Percentiles rank a stretch among this genome's conserved stretches.
Conservation (phyloP, 2,113 vertebrate genomes). For the Casuarius casuarius region DNA sequence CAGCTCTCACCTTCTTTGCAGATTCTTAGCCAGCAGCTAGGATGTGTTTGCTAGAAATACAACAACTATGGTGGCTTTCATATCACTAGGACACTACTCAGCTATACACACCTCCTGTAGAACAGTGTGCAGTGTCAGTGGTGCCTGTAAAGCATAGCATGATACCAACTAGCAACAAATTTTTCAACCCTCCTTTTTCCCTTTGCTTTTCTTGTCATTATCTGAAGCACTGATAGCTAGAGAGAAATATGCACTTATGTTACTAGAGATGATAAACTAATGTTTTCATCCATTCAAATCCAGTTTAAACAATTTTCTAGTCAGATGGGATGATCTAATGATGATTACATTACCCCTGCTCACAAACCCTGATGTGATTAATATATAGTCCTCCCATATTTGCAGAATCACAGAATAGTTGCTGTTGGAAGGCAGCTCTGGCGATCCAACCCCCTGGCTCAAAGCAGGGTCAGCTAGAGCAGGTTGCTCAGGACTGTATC, state of each 20-base stretch:
- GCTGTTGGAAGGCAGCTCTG: neutral
- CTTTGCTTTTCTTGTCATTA: neutral
- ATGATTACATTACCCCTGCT: neutral
- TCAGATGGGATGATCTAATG: neutral
- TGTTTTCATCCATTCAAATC: neutral
- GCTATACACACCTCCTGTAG: neutral
- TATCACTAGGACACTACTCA: neutral
- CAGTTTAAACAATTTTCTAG: neutral
- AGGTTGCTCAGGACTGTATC: neutral
- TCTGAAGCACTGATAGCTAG: neutral
- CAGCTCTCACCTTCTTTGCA: neutral
- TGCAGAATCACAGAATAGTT: neutral
- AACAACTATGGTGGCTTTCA: neutral
- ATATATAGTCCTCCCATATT: neutral
- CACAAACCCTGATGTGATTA: neutral
- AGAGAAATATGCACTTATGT: neutral
- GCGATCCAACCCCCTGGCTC: neutral
- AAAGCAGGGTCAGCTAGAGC: neutral
- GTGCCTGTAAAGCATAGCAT: neutral
- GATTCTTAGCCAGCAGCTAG: neutral
- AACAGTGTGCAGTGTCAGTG: neutral
- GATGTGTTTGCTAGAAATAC: neutral
- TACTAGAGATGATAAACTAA: neutral
- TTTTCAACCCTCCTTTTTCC: neutral
- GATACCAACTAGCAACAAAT: neutral